Evolutionary conservation across 2,888 invertebrate species (phyloP).

Genomic region (Drosophila anceps): DNA sequence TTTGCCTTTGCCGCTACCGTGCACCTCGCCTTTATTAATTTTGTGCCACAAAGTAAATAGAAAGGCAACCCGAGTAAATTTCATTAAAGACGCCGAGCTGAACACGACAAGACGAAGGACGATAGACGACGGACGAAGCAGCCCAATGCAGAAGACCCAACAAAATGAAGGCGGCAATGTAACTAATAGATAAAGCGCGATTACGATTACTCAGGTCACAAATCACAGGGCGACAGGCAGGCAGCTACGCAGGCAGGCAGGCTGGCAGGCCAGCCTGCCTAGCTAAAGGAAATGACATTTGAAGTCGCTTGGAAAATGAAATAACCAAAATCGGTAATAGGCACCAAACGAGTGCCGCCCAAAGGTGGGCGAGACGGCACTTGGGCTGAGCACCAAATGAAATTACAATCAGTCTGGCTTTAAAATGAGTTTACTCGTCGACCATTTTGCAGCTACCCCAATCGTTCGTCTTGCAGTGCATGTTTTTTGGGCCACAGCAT

Average conservation of each 20-base stretch:
- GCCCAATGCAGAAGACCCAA: constrained; percentile 1
- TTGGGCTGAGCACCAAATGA: constrained; percentile 50
- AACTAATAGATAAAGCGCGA: constrained; percentile 75
- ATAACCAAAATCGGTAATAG: constrained; percentile 68
- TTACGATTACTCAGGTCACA: constrained; percentile 70
- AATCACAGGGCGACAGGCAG: constrained; percentile 53
- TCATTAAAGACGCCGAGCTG: constrained; percentile 66
- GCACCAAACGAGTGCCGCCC: constrained; percentile 35
- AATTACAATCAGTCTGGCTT: constrained; percentile 77
- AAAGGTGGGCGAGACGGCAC: constrained; percentile 3
- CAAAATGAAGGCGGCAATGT: constrained; percentile 52
- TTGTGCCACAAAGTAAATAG: constrained; percentile 74
- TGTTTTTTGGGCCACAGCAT: constrained; percentile 9
- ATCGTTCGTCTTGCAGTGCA: constrained; percentile 14
- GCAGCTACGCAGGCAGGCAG: neutral
- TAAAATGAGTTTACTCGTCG: constrained; percentile 61
- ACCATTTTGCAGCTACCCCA: constrained; percentile 25
- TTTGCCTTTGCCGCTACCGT: constrained; percentile 39
- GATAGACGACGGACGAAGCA: neutral
- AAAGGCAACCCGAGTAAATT: constrained; percentile 70
- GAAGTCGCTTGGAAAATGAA: constrained; percentile 70
- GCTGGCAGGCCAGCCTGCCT: too few relatives aligned
- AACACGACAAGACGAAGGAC: constrained; percentile 6
- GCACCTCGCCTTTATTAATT: constrained; percentile 70
- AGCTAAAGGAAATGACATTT: constrained; percentile 72